Conservation (phyloP, 1,140 invertebrate species). For the Proctacanthus coquilletti region DNA sequence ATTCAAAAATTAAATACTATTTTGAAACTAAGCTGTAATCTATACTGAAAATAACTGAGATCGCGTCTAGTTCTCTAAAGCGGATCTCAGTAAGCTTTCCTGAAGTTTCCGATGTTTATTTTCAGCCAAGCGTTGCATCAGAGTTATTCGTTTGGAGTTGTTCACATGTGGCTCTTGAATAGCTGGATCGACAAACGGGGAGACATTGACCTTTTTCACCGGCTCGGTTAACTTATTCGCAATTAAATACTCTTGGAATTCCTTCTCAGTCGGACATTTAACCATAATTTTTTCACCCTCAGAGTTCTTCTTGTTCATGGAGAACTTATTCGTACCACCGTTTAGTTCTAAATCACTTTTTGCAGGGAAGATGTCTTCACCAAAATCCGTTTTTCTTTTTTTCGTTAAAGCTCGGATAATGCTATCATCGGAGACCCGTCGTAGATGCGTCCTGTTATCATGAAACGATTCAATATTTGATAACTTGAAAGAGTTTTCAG, state of each 20-base stretch:
- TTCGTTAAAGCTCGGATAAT: background rate
- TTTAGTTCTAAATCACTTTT: background rate
- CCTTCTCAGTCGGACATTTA: background rate
- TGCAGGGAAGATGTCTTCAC: background rate
- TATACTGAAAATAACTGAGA: too few relatives aligned
- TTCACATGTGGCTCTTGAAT: background rate
- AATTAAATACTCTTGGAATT: background rate
- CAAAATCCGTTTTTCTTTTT: background rate
- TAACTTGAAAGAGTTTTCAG: background rate
- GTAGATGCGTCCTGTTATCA: too few relatives aligned
- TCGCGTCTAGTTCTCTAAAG: slow-evolving; percentile 22
- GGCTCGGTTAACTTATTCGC: background rate
- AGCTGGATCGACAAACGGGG: slow-evolving; percentile 13
- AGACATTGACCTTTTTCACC: slow-evolving; percentile 3
- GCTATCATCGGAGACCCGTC: background rate
- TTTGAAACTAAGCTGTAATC: too few relatives aligned
- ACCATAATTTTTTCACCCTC: background rate
- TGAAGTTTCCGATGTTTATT: slow-evolving; percentile 7
- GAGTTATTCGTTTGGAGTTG: slow-evolving; percentile 10
- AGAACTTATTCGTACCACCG: background rate
- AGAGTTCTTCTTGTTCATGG: background rate
- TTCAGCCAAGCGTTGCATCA: slow-evolving; percentile 13
- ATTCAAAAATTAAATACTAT: too few relatives aligned
- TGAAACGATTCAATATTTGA: background rate
- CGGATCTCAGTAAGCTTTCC: slow-evolving; percentile 17